These are phyloP conservation scores for Probosciger aterrimus DNA, from an alignment of 2,113 vertebrate species.

Conservation along the genomic window DNA sequence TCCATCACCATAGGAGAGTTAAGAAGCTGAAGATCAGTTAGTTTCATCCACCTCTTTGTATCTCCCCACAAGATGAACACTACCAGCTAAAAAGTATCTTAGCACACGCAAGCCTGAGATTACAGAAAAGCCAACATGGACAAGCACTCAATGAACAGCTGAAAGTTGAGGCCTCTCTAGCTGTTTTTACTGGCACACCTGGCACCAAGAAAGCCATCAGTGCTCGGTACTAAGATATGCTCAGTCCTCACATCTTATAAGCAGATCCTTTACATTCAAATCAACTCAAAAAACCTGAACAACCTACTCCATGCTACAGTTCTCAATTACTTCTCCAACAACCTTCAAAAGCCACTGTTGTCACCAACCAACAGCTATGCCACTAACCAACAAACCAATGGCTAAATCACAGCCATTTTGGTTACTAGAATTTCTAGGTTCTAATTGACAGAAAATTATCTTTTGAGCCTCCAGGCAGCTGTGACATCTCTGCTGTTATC, in stretches of 20 bases:
- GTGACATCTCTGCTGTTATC: neutral
- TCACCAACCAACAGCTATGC: neutral
- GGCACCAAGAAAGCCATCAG: neutral
- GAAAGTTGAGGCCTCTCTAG: neutral
- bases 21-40: neutral
- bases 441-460: neutral
- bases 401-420: neutral
- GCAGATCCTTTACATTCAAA: neutral
- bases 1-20: neutral
- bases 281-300: neutral
- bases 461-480: neutral
- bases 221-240: neutral
- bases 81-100: neutral
- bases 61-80: neutral
- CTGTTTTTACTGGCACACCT: neutral
- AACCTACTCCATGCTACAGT: neutral
- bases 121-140: neutral
- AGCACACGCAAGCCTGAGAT: neutral
- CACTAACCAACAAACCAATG: neutral
- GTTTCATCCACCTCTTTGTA: neutral
- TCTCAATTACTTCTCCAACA: neutral
- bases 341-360: neutral
- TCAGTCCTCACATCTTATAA: neutral
- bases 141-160: neutral
- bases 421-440: neutral